These are phyloP conservation scores for Eubasilissa splendida DNA, from an alignment of 2,888 invertebrate species.

Conservation along the genomic window DNA sequence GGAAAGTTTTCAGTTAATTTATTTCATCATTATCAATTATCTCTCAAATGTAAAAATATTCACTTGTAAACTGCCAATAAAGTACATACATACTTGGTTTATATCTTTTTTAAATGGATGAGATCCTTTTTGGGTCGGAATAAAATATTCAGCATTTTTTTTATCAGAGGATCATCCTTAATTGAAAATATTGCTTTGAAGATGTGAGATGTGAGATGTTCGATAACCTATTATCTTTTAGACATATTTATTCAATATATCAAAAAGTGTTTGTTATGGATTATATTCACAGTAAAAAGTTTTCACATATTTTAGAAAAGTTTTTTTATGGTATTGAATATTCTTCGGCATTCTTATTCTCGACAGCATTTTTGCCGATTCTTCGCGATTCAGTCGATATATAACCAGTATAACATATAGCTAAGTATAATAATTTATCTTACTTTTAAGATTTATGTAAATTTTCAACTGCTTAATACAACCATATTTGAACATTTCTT, in stretches of 20 bases:
- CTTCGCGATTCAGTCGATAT: not conserved
- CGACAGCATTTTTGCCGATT: not conserved
- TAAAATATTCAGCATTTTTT: constrained; percentile 33
- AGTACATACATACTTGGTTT: not conserved
- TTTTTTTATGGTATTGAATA: constrained; percentile 7
- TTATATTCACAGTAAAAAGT: constrained; percentile 13
- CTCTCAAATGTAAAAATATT: not conserved
- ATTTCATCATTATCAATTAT: not conserved
- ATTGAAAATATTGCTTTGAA: constrained; percentile 39
- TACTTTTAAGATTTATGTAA: constrained; percentile 5
- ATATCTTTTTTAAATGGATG: constrained; percentile 9
- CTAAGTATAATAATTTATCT: constrained; percentile 4
- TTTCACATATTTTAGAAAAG: constrained; percentile 3
- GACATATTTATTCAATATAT: constrained; percentile 39
- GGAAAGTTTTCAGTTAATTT: not conserved
- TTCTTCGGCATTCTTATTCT: constrained; percentile 16
- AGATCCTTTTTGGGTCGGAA: constrained; percentile 20
- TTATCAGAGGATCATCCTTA: constrained; percentile 26
- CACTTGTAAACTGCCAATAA: not conserved
- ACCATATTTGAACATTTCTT: constrained; percentile 28
- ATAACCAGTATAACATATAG: not conserved
- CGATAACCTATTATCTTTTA: constrained; percentile 28
- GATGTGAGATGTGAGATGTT: constrained; percentile 25
- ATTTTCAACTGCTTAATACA: constrained; percentile 26
- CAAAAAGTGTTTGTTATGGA: constrained; percentile 30